phyloP scores from a whole-genome alignment of 64 coral and sea anemone species.

The Trachythela sp. region DNA sequence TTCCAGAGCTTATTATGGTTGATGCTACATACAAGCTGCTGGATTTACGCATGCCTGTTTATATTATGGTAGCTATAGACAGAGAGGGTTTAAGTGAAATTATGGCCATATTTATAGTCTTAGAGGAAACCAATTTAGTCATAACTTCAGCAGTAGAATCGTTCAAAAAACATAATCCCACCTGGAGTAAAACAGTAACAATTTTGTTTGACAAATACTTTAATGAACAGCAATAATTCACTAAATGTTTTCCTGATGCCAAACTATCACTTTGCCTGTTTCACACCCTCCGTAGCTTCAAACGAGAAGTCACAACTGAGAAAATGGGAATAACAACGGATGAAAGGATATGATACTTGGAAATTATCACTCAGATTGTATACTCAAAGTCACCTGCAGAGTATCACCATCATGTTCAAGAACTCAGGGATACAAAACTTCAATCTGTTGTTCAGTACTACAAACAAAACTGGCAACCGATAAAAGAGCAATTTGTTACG shows the following conservation, averaged over 20 bases:
- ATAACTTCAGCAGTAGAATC: constrained; percentile 27
- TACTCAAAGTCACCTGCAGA: constrained; percentile 18
- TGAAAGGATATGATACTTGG: constrained; percentile 29
- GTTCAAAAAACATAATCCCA: constrained; percentile 29
- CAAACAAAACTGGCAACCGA: constrained; percentile 47
- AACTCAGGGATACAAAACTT: constrained; percentile 35
- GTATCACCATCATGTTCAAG: constrained; percentile 24
- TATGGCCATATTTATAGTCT: constrained; percentile 21
- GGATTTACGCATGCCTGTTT: constrained; percentile 51
- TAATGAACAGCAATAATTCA: constrained; percentile 24
- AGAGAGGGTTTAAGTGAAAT: constrained; percentile 21
- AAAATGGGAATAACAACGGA: constrained; percentile 45
- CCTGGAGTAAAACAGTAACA: constrained; percentile 34
- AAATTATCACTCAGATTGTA: constrained; percentile 33
- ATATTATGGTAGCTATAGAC: constrained; percentile 27
- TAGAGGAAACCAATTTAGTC: constrained; percentile 10
- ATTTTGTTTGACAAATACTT: constrained; percentile 62
- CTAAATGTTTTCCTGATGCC: constrained; percentile 16
- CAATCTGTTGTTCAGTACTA: constrained; percentile 49
- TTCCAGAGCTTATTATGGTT: constrained; percentile 39
- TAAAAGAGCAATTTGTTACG: too few relatives aligned
- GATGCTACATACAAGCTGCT: constrained; percentile 47
- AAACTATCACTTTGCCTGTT: constrained; percentile 30
- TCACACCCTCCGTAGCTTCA: constrained; percentile 50
- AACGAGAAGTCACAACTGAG: constrained; percentile 44